A percentile compares a stretch with the other conserved stretches of the same genome.
Conservation (phyloP, 2,888 invertebrate genomes). For the Campoplex nolae region DNA sequence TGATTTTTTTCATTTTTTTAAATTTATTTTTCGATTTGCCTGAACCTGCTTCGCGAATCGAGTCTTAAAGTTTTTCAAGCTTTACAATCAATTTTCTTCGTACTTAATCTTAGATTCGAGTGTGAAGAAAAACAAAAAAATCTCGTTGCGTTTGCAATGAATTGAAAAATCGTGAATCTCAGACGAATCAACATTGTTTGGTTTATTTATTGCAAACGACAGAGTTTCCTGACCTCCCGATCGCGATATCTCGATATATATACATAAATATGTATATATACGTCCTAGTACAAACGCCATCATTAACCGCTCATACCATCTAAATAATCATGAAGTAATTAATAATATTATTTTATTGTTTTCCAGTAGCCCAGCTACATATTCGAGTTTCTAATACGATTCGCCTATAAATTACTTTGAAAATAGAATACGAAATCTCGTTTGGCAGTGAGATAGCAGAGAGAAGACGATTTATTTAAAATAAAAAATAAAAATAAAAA, state of each 20-base stretch:
- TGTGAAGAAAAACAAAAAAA: not conserved
- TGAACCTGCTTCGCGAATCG: not conserved
- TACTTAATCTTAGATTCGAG: not conserved
- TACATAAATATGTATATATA: not conserved
- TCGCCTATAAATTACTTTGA: conserved; percentile 59
- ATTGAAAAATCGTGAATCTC: not conserved
- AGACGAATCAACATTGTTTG: not conserved
- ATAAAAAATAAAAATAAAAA: no score
- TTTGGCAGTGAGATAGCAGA: conserved; percentile 34
- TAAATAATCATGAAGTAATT: not conserved
- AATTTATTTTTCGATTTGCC: not conserved
- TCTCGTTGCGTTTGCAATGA: not conserved
- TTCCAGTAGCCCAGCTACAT: conserved; percentile 67
- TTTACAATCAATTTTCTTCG: not conserved
- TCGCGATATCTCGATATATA: no score
- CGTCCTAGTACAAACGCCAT: conserved; percentile 34
- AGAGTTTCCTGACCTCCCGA: not conserved
- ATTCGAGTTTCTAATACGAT: conserved; percentile 54
- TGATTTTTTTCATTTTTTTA: not conserved
- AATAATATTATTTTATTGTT: conserved; percentile 35
- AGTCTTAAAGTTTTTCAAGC: not conserved
- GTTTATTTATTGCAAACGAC: not conserved
- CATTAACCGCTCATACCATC: not conserved
- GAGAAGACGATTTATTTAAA: conserved; percentile 19
- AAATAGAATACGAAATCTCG: conserved; percentile 65